Base-by-base conservation (phyloP, 2,113 vertebrate species). In the Psophia crepitans region DNA sequence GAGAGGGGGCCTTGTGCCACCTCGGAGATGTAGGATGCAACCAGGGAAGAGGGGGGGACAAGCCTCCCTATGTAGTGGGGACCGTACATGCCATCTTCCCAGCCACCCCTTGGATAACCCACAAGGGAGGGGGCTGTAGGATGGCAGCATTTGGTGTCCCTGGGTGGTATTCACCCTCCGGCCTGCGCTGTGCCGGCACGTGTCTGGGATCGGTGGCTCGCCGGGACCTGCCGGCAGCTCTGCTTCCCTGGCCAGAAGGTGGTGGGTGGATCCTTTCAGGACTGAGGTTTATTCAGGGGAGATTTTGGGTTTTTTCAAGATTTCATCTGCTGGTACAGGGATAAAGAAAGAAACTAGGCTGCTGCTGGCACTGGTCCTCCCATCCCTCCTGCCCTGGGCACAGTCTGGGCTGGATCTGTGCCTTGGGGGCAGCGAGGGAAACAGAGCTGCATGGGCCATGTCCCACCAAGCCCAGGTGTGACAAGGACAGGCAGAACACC, bases 301-400 rank as follows among this genome's bases (percentile, higher is more conserved):
- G 71, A 43, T 69, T 87, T 89, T 3, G 9, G 41, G 5, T 12
- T 79, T 60, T 70, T 80, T 80, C 56, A 92, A 89, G 51, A n/a
- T 90, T 93, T 90, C 11, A 12, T 93, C 32, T 93, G 44, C 49
- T 4, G n/a, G 61, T 23, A 51, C 0, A 0, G 44, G 66, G 57
- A 89, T 95, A 95, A 94, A 83, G 86, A 88, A 91, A 89, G 77
- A 81, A 93, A 91, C 33, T 18, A 73, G 80, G 73, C 57, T 91
- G 69, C 61, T 89, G 73, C 56, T 2, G 3, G 57, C 23, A 17
- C 48, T 0, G 0, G 32, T 88, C 33, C 27, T 85, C 35, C 63
- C 1, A 2, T 37, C 41, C 37, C 28, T 79, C 27, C 70, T 79
- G 51, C 61, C 82, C 63, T 54, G 58, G 74, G 14, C 24, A 35